These are phyloP conservation scores for Craterocephalus amniculus DNA, from an alignment of 2,797 vertebrate genomes.

Conservation along the genomic window DNA sequence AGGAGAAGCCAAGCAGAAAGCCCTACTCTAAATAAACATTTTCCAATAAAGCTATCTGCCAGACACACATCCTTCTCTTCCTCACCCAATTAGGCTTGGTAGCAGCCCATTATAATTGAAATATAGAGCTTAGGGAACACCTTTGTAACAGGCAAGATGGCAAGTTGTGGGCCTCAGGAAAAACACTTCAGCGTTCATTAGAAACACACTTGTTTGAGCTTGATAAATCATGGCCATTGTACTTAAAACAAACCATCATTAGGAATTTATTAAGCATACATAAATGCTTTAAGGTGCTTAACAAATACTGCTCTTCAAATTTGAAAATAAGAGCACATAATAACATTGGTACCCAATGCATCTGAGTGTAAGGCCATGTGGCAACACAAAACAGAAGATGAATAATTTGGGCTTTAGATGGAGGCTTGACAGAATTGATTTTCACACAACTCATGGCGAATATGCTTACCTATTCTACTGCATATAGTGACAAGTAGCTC, in stretches of 20 bases:
- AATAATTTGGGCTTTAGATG: slow-evolving; percentile 57
- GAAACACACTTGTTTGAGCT: slow-evolving; percentile 51
- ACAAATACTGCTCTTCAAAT: slow-evolving; percentile 44
- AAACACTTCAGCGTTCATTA: slow-evolving; percentile 49
- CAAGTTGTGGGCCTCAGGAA: slow-evolving; percentile 35
- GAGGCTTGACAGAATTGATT: slow-evolving; percentile 37
- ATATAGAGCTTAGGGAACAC: slow-evolving; percentile 58
- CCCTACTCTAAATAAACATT: slow-evolving; percentile 67
- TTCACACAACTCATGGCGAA: slow-evolving; percentile 10
- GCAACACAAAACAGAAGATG: slow-evolving; percentile 53
- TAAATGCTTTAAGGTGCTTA: slow-evolving; percentile 28
- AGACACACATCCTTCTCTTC: slow-evolving; percentile 61
- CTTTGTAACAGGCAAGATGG: slow-evolving; percentile 40
- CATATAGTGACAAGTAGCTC: slow-evolving; percentile 98
- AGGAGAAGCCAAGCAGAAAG: slow-evolving; percentile 67
- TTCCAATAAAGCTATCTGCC: slow-evolving; percentile 70
- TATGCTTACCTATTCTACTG: slow-evolving; percentile 91
- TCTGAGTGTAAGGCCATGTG: slow-evolving; percentile 21
- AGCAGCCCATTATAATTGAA: slow-evolving; percentile 65
- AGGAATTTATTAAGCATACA: slow-evolving; percentile 41
- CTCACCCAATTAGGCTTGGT: slow-evolving; percentile 65
- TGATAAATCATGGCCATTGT: slow-evolving; percentile 49
- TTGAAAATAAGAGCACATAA: slow-evolving; percentile 31
- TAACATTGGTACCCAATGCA: slow-evolving; percentile 28
- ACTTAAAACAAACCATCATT: slow-evolving; percentile 49